phyloP scores from a whole-genome alignment of 2,797 vertebrate species.

The Babyrousa celebensis region DNA sequence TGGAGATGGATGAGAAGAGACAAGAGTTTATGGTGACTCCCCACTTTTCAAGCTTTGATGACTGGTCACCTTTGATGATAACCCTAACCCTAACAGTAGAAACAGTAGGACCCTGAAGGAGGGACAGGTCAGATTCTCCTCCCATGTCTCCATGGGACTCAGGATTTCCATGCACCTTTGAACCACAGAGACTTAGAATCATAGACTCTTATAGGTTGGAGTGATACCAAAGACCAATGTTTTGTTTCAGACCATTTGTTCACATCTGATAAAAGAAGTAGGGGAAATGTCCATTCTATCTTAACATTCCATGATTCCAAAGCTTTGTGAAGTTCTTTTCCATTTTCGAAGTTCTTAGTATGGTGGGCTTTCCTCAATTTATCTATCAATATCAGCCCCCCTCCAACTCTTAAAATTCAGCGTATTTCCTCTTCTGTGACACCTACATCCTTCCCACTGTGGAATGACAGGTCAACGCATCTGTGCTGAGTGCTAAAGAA shows the following conservation, averaged over 20 bases:
- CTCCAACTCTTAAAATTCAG: slow-evolving; percentile 58
- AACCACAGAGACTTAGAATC: slow-evolving; percentile 59
- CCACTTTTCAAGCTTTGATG: background rate
- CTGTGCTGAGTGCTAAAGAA: slow-evolving; percentile 54
- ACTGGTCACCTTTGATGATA: background rate
- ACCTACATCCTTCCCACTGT: background rate
- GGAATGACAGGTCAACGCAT: background rate
- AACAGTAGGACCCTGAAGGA: background rate
- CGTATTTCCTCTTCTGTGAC: slow-evolving; percentile 46
- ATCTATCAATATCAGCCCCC: background rate
- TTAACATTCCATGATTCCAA: background rate
- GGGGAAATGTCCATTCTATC: background rate
- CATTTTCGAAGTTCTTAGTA: slow-evolving; percentile 17
- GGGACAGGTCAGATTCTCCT: background rate
- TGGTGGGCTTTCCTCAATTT: background rate
- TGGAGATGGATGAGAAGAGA: background rate
- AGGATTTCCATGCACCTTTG: slow-evolving; percentile 17
- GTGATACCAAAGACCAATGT: background rate
- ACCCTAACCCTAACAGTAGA: background rate
- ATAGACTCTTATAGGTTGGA: background rate
- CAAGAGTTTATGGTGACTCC: background rate
- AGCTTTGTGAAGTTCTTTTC: slow-evolving; percentile 31
- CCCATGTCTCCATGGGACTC: background rate
- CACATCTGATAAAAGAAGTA: background rate
- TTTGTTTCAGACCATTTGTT: background rate